Evolutionary conservation across 1,140 invertebrate species (phyloP), one percentile per base, ranked within the genome.

Genomic region (Diorhabda elongata): DNA sequence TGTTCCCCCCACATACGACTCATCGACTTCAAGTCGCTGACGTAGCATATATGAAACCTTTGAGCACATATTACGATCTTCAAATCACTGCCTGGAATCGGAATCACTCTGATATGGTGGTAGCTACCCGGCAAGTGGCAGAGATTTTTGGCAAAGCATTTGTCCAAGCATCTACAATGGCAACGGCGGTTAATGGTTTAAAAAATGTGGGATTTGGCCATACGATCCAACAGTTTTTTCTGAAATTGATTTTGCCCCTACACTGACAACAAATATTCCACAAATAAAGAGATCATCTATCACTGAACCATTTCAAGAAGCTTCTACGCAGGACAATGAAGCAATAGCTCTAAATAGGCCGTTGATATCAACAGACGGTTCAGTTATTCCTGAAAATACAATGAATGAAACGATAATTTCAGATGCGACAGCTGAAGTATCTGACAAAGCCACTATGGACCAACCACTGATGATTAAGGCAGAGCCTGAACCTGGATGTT

Each of bases 11-110:
- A 26, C 26, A 26, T 26, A 80, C 78, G 60, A 80, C 76, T 2
- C 78, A 81, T 64, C 71, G 66, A 62, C 44, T 80, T 3, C 26
- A 26, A 26, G 26, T 26, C 26, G 26, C 26, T 26, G 26, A 26
- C 26, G 26, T 26, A 26, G 26, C 26, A 26, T 26, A 26, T 26
- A 26, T 26, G 26, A 26, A 26, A 26, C 26, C 26, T 26, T 26
- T 26, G 26, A 26, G 26, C 26, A 26, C 26, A 26, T 26, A 26
- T 26, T 26, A 26, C 26, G 26, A 26, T 26, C 26, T 26, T 26
- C 26, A 26, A 26, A 26, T 26, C 26, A 26, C 26, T 26, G 26
- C 26, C 26, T 26, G 80, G 81, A 64, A 77, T 76, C 3, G 42
- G 75, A 61, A 26, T 26, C 6, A 61, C 26, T 26, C 59, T 7